Percentiles rank a stretch among this genome's conserved stretches.
These are phyloP conservation scores for Colostygia pectinataria DNA, from an alignment of 2,888 invertebrate species.

Conservation along the genomic window DNA sequence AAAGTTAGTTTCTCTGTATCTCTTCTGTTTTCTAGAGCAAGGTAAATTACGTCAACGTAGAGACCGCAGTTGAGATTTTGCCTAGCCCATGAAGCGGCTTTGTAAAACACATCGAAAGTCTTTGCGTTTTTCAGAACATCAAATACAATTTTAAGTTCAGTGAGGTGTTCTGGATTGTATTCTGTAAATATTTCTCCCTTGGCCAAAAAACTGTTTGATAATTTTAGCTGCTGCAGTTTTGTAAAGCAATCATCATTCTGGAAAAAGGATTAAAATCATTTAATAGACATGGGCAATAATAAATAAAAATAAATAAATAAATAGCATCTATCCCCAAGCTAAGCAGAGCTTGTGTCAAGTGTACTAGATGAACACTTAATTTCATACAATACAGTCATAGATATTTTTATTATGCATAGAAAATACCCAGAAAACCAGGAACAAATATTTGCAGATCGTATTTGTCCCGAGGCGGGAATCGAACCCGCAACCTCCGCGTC, in stretches of 20 bases:
- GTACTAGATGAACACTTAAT: too few relatives aligned
- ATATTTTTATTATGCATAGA: too few relatives aligned
- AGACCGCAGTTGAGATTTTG: constrained; percentile 85
- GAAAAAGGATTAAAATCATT: constrained; percentile 33
- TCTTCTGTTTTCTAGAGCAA: constrained; percentile 81
- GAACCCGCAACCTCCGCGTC: too few relatives aligned
- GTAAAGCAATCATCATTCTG: constrained; percentile 59
- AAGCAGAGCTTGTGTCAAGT: too few relatives aligned
- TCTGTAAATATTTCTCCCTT: constrained; percentile 71
- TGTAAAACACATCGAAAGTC: constrained; percentile 82
- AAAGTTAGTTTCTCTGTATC: constrained; percentile 83
- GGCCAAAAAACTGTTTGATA: constrained; percentile 52
- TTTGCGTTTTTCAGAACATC: constrained; percentile 81
- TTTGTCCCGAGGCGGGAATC: too few relatives aligned
- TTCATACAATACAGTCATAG: too few relatives aligned
- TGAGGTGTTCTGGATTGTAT: constrained; percentile 55
- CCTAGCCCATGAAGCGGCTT: constrained; percentile 82
- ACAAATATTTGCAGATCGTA: too few relatives aligned
- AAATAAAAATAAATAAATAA: too few relatives aligned
- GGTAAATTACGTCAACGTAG: constrained; percentile 84
- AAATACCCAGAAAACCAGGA: too few relatives aligned
- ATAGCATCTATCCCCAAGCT: too few relatives aligned
- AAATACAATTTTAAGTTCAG: constrained; percentile 61
- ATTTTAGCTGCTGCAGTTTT: constrained; percentile 52
- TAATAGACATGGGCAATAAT: too few relatives aligned